Percentiles rank a stretch among this genome's conserved stretches.
phyloP scores from a whole-genome alignment of 2,113 vertebrate genomes.

The Morone saxatilis region DNA sequence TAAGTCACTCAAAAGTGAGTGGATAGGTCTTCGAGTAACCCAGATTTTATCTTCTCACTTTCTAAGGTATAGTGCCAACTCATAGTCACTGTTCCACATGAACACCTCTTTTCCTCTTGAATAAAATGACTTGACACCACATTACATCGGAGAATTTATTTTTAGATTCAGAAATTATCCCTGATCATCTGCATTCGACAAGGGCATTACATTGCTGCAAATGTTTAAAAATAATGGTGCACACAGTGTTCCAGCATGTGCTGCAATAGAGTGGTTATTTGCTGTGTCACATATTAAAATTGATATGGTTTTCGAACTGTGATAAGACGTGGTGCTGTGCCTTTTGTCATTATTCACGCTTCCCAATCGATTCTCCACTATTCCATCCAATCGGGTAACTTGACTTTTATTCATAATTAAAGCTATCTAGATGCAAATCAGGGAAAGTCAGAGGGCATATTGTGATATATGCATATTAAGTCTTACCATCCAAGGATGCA shows the following conservation, averaged over 20 bases:
- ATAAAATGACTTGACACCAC: slow-evolving; percentile 6
- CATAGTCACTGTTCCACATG: neutral
- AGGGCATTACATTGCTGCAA: slow-evolving; percentile 36
- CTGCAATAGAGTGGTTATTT: slow-evolving; percentile 39
- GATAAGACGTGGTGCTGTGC: slow-evolving; percentile 74
- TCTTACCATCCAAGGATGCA: slow-evolving; percentile 53
- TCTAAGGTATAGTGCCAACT: neutral
- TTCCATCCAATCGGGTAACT: slow-evolving; percentile 80
- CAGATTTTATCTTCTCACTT: neutral
- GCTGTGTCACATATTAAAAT: slow-evolving; percentile 56
- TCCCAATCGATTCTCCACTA: slow-evolving; percentile 84
- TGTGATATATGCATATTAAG: slow-evolving; percentile 70
- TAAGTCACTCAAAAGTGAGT: neutral
- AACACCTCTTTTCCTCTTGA: neutral
- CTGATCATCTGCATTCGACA: slow-evolving; percentile 27
- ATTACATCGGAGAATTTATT: slow-evolving; percentile 14
- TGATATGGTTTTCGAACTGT: slow-evolving; percentile 63
- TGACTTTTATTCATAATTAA: slow-evolving; percentile 88
- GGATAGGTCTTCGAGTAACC: neutral
- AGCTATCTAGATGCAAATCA: slow-evolving; percentile 88
- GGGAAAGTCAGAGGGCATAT: slow-evolving; percentile 76
- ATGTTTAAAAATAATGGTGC: slow-evolving; percentile 21
- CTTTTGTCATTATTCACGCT: slow-evolving; percentile 84
- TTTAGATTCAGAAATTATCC: slow-evolving; percentile 33
- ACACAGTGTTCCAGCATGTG: slow-evolving; percentile 18